Base-by-base conservation (phyloP, 2,113 vertebrate genomes). In the Glaucomys volans region DNA sequence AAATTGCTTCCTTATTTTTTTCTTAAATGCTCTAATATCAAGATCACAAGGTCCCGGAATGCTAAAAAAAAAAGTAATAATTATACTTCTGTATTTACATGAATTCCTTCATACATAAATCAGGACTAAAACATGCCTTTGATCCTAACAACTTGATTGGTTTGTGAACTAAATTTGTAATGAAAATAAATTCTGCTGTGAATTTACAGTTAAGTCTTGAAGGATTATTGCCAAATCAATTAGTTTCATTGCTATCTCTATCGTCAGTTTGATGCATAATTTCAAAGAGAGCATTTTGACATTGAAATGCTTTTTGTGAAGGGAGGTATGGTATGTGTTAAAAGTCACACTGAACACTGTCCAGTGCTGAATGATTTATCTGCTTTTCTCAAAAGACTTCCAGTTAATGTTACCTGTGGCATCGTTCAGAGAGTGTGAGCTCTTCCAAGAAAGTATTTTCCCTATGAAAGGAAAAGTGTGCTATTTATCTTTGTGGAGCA, bases 211-310 rank as follows among this genome's bases (percentile, higher is more conserved):
- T 47, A 82, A 8, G 0, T 59, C 91, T 54, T 35, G 79, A 91
- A 66, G 26, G 44, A 84, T 77, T 69, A 76, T 82, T 86, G 50
- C 16, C n/a, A 96, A 93, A 95, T 95, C 77, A 89, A 62, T 97
- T 92, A 67, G 24, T 84, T 91, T 88, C 85, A 86, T n/a, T 67
- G 40, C 3, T 47, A 50, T 81, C 22, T n/a, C 57, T 86, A 89
- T 72, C 67, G 86, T 67, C 10, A 62, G n/a, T 13, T n/a, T 75
- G 37, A 13, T 44, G 64, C 28, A 50, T 12, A 95, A 84, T 30
- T 98, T 98, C 97, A 95, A 98, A 87, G 32, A 92, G 9, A 96
- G 52, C 40, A 96, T 87, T 83, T 96, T 98, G 91, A 91, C 96
- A 97, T 1, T 96, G 87, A 96, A 87, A 44, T 91, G 57, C 13